Conservation (phyloP, 1,140 invertebrate genomes). For the Phthorimaea operculella region DNA sequence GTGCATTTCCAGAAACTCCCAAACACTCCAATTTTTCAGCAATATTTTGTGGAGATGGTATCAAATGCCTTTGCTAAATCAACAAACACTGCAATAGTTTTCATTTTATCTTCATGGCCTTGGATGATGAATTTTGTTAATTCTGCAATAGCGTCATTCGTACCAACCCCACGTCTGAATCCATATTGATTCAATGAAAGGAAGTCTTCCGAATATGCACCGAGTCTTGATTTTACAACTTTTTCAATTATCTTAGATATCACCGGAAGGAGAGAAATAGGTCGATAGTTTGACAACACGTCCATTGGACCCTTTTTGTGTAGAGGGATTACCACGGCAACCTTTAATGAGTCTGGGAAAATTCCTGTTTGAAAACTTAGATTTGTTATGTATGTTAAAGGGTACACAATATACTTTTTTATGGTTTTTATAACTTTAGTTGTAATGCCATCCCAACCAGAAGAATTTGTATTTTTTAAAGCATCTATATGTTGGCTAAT, state of each 20-base stretch:
- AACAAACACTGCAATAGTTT: neutral
- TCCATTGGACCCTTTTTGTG: neutral
- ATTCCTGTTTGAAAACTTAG: neutral
- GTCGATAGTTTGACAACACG: conserved; percentile 1
- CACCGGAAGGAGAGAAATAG: neutral
- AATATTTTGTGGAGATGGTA: conserved; percentile 1
- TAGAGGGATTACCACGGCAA: conserved; percentile 1
- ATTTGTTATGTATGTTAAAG: neutral
- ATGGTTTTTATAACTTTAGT: neutral
- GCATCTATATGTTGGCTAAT: neutral
- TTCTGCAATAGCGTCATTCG: conserved; percentile 6
- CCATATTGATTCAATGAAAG: conserved; percentile 5
- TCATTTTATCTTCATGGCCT: neutral
- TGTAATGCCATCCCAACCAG: conserved; percentile 2
- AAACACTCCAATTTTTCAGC: neutral
- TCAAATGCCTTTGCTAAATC: neutral
- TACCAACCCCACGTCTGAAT: neutral
- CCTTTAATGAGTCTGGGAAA: conserved; percentile 2
- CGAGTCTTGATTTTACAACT: neutral
- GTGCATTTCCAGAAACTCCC: neutral
- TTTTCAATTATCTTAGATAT: conserved; percentile 4
- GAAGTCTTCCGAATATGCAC: neutral
- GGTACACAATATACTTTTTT: neutral
- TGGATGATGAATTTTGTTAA: conserved; percentile 1
- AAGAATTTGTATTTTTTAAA: neutral